Evolutionary conservation across 2,888 invertebrate genomes (phyloP).

Genomic region (Scelioninae gen. 2): DNA sequence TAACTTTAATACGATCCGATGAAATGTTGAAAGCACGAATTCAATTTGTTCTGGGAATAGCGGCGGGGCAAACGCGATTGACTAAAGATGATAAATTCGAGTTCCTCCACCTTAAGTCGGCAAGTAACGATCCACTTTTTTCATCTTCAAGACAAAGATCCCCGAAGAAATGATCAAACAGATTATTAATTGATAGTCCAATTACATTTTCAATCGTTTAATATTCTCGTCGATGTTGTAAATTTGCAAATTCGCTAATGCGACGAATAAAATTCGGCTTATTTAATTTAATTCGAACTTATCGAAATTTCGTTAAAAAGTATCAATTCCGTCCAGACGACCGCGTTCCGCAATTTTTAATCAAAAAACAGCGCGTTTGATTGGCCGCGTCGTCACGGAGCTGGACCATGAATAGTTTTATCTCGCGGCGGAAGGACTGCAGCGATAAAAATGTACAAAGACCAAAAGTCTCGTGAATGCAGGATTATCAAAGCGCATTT

Average conservation of each 20-base stretch:
- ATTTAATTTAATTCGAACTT: no score
- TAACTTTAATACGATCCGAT: conserved; percentile 41
- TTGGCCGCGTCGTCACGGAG: conserved; percentile 12
- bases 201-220: no score
- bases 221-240: no score
- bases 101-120: conserved; percentile 28
- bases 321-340: conserved; percentile 3
- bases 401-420: not conserved
- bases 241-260: no score
- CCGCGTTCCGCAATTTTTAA: conserved; percentile 12
- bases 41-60: conserved; percentile 28
- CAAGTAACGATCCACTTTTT: no score
- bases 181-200: no score
- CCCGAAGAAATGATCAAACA: no score
- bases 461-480: conserved; percentile 20
- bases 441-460: conserved; percentile 19
- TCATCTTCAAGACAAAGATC: not conserved
- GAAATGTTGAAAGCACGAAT: conserved; percentile 36
- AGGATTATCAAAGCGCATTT: conserved; percentile 20
- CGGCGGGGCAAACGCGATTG: conserved; percentile 11
- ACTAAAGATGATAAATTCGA: conserved; percentile 31
- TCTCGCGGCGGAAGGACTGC: no score
- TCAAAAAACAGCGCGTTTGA: conserved; percentile 26
- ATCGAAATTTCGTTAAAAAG: no score
- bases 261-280: no score